Percentiles rank a stretch among this genome's conserved stretches.
Evolutionary conservation across 2,888 invertebrate genomes (phyloP).

Genomic region (Phania funesta): DNA sequence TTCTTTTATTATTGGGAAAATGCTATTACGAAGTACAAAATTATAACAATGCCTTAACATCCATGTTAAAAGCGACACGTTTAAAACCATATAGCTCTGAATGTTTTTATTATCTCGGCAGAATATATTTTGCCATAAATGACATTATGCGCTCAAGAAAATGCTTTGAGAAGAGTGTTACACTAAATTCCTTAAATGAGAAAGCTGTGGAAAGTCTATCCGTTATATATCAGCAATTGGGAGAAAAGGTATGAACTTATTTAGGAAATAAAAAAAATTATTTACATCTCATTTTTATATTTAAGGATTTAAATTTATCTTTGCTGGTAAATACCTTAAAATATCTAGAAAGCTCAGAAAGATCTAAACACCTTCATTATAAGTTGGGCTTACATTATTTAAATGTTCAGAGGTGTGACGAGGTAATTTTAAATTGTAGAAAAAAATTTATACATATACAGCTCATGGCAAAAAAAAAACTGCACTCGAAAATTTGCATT

Average conservation of each 20-base stretch:
- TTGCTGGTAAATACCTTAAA: conserved; percentile 79
- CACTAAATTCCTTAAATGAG: conserved; percentile 85
- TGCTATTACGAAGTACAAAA: conserved; percentile 79
- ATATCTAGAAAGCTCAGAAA: conserved; percentile 80
- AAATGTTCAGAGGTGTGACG: conserved; percentile 86
- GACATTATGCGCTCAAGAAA: conserved; percentile 88
- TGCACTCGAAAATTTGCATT: too few relatives aligned
- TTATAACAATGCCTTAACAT: conserved; percentile 83
- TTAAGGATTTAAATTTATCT: conserved; percentile 73
- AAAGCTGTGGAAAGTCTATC: conserved; percentile 88
- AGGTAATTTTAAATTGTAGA: conserved; percentile 74
- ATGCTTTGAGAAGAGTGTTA: conserved; percentile 92
- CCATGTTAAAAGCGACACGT: conserved; percentile 86
- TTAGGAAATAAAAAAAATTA: not conserved
- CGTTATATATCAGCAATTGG: conserved; percentile 86
- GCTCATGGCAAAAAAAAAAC: too few relatives aligned
- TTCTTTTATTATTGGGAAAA: conserved; percentile 74
- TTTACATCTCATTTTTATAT: not conserved
- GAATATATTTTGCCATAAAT: conserved; percentile 85
- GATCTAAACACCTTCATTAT: conserved; percentile 88
- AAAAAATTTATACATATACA: not conserved
- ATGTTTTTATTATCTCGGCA: conserved; percentile 88
- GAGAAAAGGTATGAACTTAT: conserved; percentile 82
- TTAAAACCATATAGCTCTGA: conserved; percentile 87
- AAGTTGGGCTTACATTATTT: conserved; percentile 91